Conservation (phyloP, 1,140 invertebrate species). For the Bombus fervidus region DNA sequence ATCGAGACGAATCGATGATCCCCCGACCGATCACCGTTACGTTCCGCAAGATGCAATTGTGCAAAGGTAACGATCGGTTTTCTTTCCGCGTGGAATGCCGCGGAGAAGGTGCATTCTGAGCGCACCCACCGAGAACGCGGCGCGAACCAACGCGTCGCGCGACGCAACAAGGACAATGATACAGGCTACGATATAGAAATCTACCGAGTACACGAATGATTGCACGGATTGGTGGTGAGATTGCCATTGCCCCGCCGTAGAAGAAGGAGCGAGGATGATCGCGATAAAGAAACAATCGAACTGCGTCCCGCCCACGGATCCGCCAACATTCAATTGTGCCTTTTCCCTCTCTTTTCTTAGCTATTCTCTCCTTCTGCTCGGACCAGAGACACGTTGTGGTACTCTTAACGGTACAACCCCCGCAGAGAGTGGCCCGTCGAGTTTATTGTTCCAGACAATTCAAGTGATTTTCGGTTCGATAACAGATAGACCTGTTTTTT, state of each 20-base stretch:
- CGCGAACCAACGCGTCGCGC: slow-evolving; percentile 38
- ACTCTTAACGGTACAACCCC: slow-evolving; percentile 54
- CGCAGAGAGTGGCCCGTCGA: slow-evolving; percentile 29
- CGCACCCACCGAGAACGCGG: slow-evolving; percentile 68
- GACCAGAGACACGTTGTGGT: slow-evolving; percentile 20
- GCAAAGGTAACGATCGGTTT: slow-evolving; percentile 77
- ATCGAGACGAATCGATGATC: slow-evolving; percentile 71
- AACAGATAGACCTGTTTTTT: slow-evolving; percentile 5
- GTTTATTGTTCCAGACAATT: slow-evolving; percentile 40
- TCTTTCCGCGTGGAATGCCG: slow-evolving; percentile 74
- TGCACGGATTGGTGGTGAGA: slow-evolving; percentile 65
- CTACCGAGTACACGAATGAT: slow-evolving; percentile 49
- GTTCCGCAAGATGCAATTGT: slow-evolving; percentile 73
- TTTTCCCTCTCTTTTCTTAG: slow-evolving; percentile 49
- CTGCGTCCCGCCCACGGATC: slow-evolving; percentile 69
- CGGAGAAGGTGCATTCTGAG: slow-evolving; percentile 76
- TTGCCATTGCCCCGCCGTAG: slow-evolving; percentile 58
- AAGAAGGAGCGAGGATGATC: slow-evolving; percentile 73
- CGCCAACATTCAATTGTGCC: slow-evolving; percentile 76
- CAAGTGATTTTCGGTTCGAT: slow-evolving; percentile 29
- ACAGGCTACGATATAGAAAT: slow-evolving; percentile 44
- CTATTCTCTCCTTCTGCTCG: slow-evolving; percentile 16
- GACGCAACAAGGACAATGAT: slow-evolving; percentile 52
- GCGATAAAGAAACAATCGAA: slow-evolving; percentile 80
- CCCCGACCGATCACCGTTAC: slow-evolving; percentile 69